phyloP scores from a whole-genome alignment of 2,888 invertebrate genomes.

The Neoaliturus tenellus region DNA sequence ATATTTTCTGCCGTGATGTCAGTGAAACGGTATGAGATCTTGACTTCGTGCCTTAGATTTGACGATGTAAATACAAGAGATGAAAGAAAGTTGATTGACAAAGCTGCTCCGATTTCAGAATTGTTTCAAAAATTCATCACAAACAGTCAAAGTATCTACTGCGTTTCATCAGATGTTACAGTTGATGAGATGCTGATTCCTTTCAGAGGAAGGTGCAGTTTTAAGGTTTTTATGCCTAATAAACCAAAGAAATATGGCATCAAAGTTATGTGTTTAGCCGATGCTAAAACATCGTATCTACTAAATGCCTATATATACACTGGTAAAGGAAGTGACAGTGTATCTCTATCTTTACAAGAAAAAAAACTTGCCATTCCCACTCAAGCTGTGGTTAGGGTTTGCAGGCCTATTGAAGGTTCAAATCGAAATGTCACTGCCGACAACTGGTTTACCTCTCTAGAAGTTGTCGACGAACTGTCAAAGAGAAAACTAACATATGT shows the following conservation, averaged over 20 bases:
- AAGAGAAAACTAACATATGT: constrained; percentile 55
- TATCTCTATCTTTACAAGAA: constrained; percentile 64
- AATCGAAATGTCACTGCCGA: constrained; percentile 68
- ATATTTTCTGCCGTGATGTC: constrained; percentile 42
- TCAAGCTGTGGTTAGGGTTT: constrained; percentile 67
- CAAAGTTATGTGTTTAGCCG: constrained; percentile 65
- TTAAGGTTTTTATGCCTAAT: constrained; percentile 34
- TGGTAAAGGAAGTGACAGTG: constrained; percentile 67
- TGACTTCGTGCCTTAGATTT: constrained; percentile 34
- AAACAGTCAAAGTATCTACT: constrained; percentile 47
- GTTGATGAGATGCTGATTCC: too few relatives aligned
- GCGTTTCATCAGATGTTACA: constrained; percentile 34
- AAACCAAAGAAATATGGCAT: constrained; percentile 67
- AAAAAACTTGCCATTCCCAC: constrained; percentile 67
- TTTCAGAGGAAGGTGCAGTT: constrained; percentile 33
- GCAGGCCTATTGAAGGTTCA: constrained; percentile 65
- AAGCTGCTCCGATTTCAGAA: constrained; percentile 43
- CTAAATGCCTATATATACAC: constrained; percentile 67
- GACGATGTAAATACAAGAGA: constrained; percentile 36
- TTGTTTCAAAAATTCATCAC: constrained; percentile 36
- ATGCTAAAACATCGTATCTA: constrained; percentile 65
- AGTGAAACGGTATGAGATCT: constrained; percentile 13
- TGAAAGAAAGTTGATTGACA: constrained; percentile 17
- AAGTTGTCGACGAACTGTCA: constrained; percentile 62
- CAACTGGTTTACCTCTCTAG: constrained; percentile 69